Conservation (phyloP, 2,113 vertebrate genomes). For the Asarcornis scutulata region DNA sequence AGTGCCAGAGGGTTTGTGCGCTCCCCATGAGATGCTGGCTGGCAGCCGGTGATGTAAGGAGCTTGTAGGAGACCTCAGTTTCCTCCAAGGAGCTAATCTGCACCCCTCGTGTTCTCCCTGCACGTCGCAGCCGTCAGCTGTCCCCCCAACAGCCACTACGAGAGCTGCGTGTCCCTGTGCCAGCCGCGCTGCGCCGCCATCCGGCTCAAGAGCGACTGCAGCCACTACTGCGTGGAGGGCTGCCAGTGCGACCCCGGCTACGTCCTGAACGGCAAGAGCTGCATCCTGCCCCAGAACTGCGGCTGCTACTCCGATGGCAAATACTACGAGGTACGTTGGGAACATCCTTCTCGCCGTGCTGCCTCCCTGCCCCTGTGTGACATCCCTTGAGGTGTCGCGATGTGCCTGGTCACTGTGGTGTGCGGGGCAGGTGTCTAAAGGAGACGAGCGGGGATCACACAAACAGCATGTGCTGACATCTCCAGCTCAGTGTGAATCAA, state of each 20-base stretch:
- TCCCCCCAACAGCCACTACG: conserved; percentile 93
- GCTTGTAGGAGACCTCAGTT: neutral
- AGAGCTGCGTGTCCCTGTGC: conserved; percentile 92
- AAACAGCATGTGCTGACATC: neutral
- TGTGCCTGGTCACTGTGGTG: neutral
- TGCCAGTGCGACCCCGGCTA: conserved; percentile 94
- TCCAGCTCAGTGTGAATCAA: neutral
- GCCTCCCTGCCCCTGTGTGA: neutral
- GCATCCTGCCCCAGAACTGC: conserved; percentile 93
- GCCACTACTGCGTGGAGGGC: conserved; percentile 94
- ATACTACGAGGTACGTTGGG: conserved; percentile 87
- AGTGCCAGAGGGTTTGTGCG: neutral
- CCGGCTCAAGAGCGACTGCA: conserved; percentile 92
- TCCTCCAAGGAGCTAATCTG: neutral
- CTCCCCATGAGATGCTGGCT: neutral
- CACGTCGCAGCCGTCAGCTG: conserved; percentile 85
- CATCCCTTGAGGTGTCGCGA: neutral
- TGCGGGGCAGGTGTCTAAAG: neutral
- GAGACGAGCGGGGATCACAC: neutral
- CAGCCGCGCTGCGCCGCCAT: conserved; percentile 94
- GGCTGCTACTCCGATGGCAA: conserved; percentile 95
- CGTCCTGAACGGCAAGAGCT: conserved; percentile 92
- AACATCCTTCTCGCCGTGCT: rapidly evolving
- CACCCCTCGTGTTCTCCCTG: neutral
- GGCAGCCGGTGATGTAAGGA: neutral